Base-by-base conservation (phyloP, 2,888 invertebrate species). In the Ectemnius continuus region DNA sequence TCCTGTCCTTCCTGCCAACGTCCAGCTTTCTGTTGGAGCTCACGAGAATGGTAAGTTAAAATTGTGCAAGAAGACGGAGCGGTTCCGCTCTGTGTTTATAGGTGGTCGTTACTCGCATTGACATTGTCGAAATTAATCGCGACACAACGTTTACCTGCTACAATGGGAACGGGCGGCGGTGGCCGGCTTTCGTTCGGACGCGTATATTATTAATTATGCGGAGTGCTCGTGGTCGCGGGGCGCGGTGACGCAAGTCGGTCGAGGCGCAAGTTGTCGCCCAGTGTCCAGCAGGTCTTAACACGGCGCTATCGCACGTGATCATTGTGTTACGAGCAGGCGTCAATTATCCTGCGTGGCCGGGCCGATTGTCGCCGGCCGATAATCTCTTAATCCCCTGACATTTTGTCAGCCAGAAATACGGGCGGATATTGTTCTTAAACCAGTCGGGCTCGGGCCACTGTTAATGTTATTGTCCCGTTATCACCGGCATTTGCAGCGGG, bases 361-460 rank as follows among this genome's bases (percentile, higher is more conserved):
- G 14, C 57, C 48, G 71, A 79, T 71, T 70, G 71, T 65, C 71
- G 58, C 63, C 47, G 52, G 28, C 46, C 16, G 70, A 74, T 80
- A 79, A 73, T 79, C 79, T 67, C 73, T 73, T 76, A 73, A 79
- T 79, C 76, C 65, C 64, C 64, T 71, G 70, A 79, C 71, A 73
- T 79, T 80, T 76, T 63, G 65, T 62, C 72, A 56, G 45, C 26
- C 28, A 45, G 57, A 65, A 58, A 65, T 52, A 61, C 47, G 52
- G 56, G 20, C n/a, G 45, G n/a, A 61, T 28, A 46, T 69, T 60
- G 26, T 20, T 62, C 62, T 52, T 23, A 14, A 36, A 26, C 8
- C 61, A 57, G 28, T 68, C 45, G 61, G 45, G n/a, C 23, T 28
- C 8, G 14, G 36, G 36, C 36, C 36, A 36, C 36, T 11, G 23